A percentile compares a stretch with the other conserved stretches of the same genome.
Evolutionary conservation across 2,797 vertebrate genomes (phyloP).

Genomic region (Ibycter americanus): DNA sequence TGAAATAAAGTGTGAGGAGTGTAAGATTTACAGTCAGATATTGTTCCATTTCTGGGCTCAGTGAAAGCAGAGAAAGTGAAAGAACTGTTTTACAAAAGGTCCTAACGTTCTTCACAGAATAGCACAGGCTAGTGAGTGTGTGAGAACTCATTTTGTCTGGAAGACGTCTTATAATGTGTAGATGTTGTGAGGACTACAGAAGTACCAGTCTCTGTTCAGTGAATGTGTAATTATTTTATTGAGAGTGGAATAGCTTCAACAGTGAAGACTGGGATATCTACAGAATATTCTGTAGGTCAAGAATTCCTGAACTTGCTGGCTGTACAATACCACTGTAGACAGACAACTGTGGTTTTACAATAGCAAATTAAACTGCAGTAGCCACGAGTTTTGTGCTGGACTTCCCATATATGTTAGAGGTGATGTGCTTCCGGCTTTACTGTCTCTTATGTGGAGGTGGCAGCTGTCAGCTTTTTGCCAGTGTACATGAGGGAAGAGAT

Average conservation of each 20-base stretch:
- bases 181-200: background rate
- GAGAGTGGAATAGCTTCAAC: background rate
- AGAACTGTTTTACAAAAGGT: background rate
- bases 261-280: background rate
- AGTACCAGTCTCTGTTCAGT: background rate
- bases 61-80: background rate
- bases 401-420: background rate
- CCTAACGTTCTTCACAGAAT: background rate
- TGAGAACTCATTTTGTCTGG: background rate
- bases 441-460: background rate
- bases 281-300: background rate
- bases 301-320: background rate
- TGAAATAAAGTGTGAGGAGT: background rate
- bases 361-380: background rate
- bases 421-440: background rate
- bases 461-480: background rate
- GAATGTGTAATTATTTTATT: background rate
- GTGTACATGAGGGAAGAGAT: background rate
- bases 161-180: background rate
- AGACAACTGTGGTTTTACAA: background rate
- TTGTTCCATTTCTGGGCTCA: background rate
- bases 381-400: background rate
- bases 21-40: background rate
- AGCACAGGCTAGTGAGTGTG: background rate
- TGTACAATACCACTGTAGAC: background rate